Evolutionary conservation across 2,888 invertebrate genomes (phyloP).

Genomic region (Agrotis clavis): DNA sequence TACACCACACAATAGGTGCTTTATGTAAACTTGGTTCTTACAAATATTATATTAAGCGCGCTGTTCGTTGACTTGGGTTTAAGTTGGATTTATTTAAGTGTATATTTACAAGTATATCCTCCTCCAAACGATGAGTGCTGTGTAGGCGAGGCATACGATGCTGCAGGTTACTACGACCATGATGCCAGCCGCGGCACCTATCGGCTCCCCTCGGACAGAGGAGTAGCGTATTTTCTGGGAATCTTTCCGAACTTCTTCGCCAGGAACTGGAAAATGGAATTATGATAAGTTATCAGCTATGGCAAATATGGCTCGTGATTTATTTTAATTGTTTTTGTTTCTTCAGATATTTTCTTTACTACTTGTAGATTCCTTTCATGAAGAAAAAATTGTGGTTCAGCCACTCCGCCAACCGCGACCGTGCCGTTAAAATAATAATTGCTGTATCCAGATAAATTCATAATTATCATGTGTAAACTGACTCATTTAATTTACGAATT

Average conservation of each 20-base stretch:
- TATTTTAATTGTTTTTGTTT: too few species aligned
- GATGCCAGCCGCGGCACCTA: conserved; percentile 84
- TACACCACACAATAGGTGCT: conserved; percentile 76
- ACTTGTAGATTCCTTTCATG: too few species aligned
- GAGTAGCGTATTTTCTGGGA: conserved; percentile 71
- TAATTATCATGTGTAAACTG: background rate
- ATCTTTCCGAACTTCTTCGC: conserved; percentile 78
- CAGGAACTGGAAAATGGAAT: conserved; percentile 67
- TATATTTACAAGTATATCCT: conserved; percentile 85
- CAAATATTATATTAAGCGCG: conserved; percentile 36
- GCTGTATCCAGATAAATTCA: background rate
- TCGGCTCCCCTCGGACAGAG: conserved; percentile 75
- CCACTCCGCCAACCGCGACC: too few species aligned
- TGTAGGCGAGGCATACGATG: conserved; percentile 85
- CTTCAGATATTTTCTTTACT: too few species aligned
- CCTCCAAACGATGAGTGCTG: conserved; percentile 85
- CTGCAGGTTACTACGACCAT: conserved; percentile 86
- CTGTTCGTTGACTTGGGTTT: conserved; percentile 13
- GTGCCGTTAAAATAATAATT: background rate
- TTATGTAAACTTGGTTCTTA: conserved; percentile 53
- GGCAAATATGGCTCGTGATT: too few species aligned
- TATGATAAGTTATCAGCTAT: background rate
- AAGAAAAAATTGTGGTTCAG: too few species aligned
- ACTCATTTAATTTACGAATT: background rate
- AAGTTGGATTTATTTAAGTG: conserved; percentile 19